Evolutionary conservation across 2,888 invertebrate species (phyloP).

Genomic region (Melinopterus prodromus): DNA sequence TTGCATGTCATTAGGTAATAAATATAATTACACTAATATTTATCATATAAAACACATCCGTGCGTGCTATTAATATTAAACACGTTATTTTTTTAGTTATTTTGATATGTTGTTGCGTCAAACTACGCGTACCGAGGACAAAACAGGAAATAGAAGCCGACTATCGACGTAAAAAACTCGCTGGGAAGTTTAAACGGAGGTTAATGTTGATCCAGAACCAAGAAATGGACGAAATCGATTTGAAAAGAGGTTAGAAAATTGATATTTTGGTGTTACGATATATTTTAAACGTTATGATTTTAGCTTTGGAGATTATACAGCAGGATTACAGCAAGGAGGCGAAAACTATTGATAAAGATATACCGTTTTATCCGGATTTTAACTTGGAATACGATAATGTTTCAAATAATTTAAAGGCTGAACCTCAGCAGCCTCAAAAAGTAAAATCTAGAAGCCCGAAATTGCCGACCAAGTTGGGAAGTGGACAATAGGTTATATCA

Average conservation of each 20-base stretch:
- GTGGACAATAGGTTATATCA: not conserved
- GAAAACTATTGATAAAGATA: slow-evolving; percentile 52
- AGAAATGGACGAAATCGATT: slow-evolving; percentile 85
- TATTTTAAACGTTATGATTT: slow-evolving; percentile 39
- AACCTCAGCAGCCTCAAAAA: slow-evolving; percentile 44
- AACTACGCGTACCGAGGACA: slow-evolving; percentile 90
- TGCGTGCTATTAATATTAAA: not conserved
- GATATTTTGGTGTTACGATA: slow-evolving; percentile 41
- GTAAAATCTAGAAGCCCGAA: not conserved
- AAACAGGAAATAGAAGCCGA: slow-evolving; percentile 96
- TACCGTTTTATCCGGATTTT: slow-evolving; percentile 53
- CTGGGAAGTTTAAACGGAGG: slow-evolving; percentile 82
- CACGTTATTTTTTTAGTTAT: slow-evolving; percentile 68
- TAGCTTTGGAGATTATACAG: slow-evolving; percentile 75
- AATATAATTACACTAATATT: not conserved
- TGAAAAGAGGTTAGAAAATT: slow-evolving; percentile 70
- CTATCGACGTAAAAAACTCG: slow-evolving; percentile 83
- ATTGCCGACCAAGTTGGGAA: not conserved
- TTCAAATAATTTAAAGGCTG: slow-evolving; percentile 52
- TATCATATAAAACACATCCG: not conserved
- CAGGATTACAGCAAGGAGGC: slow-evolving; percentile 69
- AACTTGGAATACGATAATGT: slow-evolving; percentile 61
- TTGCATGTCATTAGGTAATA: slow-evolving; percentile 69
- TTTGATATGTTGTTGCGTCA: slow-evolving; percentile 88
- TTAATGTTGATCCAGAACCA: slow-evolving; percentile 83